Evolutionary conservation across 2,113 vertebrate genomes (phyloP), one percentile per base, ranked within the genome.

Genomic region (Procavia capensis): DNA sequence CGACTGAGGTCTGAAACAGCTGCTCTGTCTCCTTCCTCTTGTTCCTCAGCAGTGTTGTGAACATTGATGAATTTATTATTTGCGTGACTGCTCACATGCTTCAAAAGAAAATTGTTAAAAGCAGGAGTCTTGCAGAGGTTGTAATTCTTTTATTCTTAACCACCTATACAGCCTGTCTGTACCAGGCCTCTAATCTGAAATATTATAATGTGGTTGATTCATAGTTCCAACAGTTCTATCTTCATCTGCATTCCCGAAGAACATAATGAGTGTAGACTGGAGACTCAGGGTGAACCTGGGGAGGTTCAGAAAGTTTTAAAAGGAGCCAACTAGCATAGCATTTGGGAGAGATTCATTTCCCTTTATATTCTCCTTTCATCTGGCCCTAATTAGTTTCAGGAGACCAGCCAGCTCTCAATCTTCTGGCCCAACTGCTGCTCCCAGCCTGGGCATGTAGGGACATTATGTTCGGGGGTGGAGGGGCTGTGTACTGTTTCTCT

Each of bases 351-450:
- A 79, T 16, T 90, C 57, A 59, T 41, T 59, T 47, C 41, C 9
- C 27, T 84, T 34, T 87, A 22, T 78, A 19, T 39, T 95, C 29
- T 85, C 34, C 90, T 97, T 88, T 95, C 50, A 93, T 92, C 88
- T 88, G 88, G 76, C 57, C 87, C 87, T 94, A 95, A 24, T 5
- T 96, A 95, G 87, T 72, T 29, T 39, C 36, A 57, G 83, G 83
- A 82, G 59, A 31, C 88, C 70, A 93, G 95, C 50, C 41, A 34
- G 31, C 57, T 68, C 22, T 50, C 27, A 79, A 85, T 24, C 66
- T 57, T 39, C 82, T 74, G 47, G 79, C 39, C 25, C 31, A 61
- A 39, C 10, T 61, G 59, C 66, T 36, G 20, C 39, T 59, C 66
- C 68, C 39, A 2, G 14, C 45, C 34, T 76, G 1, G 43, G 36